phyloP scores from a whole-genome alignment of 2,797 vertebrate genomes.

The Chaenodraco wilsoni region DNA sequence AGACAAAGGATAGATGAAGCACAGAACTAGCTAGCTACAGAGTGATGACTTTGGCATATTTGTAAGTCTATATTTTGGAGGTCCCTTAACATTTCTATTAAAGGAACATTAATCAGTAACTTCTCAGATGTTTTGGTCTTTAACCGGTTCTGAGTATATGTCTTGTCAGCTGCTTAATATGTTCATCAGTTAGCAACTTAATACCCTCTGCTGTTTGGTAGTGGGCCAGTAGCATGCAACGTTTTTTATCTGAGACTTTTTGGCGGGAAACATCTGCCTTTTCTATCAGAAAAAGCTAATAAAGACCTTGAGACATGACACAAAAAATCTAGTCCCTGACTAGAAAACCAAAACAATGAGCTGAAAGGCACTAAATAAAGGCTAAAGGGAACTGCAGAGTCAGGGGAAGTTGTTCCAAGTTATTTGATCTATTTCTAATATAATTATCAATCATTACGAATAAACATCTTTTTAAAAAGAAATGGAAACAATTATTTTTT shows the following conservation, averaged over 20 bases:
- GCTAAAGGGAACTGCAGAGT: neutral
- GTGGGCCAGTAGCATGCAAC: neutral
- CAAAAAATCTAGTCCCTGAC: neutral
- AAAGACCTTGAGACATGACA: neutral
- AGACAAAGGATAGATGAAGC: constrained; percentile 57
- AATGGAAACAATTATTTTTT: neutral
- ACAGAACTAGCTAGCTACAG: neutral
- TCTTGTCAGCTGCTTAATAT: neutral
- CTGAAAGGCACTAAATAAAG: neutral
- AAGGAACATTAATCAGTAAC: constrained; percentile 1
- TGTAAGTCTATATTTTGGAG: neutral
- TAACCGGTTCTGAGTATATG: neutral
- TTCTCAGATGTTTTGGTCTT: neutral
- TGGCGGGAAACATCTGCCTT: neutral
- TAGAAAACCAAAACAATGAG: too few relatives aligned
- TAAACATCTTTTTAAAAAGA: neutral
- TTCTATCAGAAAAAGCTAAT: neutral
- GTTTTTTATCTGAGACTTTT: neutral
- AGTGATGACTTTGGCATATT: neutral
- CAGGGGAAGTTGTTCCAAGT: neutral
- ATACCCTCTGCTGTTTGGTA: neutral
- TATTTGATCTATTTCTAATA: neutral
- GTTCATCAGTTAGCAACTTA: neutral
- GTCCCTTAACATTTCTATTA: neutral
- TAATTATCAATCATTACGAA: neutral